A percentile compares a stretch with the other conserved stretches of the same genome.
Conservation (phyloP, 1,140 invertebrate genomes). For the Sinella curviseta region DNA sequence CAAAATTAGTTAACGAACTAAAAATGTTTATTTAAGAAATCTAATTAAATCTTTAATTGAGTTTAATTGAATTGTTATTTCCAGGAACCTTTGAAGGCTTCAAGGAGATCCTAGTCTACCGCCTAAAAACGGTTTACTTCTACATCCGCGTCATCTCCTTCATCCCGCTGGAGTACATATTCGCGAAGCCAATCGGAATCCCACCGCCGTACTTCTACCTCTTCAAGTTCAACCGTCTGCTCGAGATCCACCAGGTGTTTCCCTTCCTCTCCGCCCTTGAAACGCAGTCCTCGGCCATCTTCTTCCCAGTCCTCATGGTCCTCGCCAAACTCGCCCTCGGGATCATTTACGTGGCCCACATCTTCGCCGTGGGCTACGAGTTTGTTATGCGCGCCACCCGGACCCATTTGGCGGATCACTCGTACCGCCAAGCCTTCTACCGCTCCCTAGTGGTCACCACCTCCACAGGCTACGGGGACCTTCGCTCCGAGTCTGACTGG, state of each 20-base stretch:
- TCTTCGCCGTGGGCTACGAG: constrained; percentile 33
- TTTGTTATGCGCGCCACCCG: constrained; percentile 27
- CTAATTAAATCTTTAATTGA: too few relatives aligned
- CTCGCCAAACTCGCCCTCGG: constrained; percentile 13
- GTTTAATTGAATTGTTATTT: neutral
- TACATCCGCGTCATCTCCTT: constrained; percentile 43
- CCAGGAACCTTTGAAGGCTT: constrained; percentile 42
- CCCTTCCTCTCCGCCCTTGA: constrained; percentile 1
- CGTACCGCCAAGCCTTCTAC: constrained; percentile 23
- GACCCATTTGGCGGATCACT: too few relatives aligned
- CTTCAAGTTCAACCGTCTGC: constrained; percentile 20
- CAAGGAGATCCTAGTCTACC: constrained; percentile 37
- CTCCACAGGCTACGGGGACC: constrained; percentile 40
- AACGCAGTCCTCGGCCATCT: too few relatives aligned
- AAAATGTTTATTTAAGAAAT: too few relatives aligned
- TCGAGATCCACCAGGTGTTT: neutral
- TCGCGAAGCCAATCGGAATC: neutral
- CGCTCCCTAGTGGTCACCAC: constrained; percentile 39
- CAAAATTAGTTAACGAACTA: too few relatives aligned
- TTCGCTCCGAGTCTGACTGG: constrained; percentile 5
- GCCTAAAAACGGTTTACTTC: neutral
- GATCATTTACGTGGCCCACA: constrained; percentile 31
- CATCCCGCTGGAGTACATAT: constrained; percentile 42
- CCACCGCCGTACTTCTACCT: neutral
- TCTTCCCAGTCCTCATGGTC: constrained; percentile 27